phyloP scores from a whole-genome alignment of 2,888 invertebrate genomes.

The Anarsia innoxiella region DNA sequence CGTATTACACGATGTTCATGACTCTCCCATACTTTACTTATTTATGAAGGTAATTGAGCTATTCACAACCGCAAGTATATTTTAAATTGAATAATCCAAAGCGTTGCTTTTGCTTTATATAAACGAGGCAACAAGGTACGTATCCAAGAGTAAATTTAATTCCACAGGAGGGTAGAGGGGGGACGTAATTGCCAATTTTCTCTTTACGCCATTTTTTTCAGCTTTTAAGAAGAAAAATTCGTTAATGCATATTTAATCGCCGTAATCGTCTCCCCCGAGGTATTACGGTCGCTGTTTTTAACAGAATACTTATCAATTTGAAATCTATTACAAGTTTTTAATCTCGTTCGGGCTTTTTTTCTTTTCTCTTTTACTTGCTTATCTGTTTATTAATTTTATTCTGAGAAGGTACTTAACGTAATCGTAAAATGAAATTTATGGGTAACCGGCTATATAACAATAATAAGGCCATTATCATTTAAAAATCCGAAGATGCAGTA shows the following conservation, averaged over 20 bases:
- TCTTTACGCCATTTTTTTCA: conserved; percentile 70
- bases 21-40: too few relatives aligned
- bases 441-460: too few relatives aligned
- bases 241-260: conserved; percentile 75
- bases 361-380: neutral
- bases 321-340: conserved; percentile 13
- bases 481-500: too few relatives aligned
- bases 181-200: conserved; percentile 70
- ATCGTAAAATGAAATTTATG: too few relatives aligned
- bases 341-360: conserved; percentile 13
- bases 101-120: conserved; percentile 25
- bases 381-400: neutral
- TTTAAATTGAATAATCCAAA: conserved; percentile 38
- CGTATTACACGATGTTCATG: too few relatives aligned
- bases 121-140: conserved; percentile 48
- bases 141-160: conserved; percentile 64
- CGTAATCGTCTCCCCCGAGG: conserved; percentile 56
- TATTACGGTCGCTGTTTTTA: conserved; percentile 2
- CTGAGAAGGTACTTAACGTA: too few relatives aligned
- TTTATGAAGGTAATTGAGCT: too few relatives aligned
- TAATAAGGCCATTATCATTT: too few relatives aligned
- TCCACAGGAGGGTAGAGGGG: conserved; percentile 45
- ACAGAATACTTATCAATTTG: conserved; percentile 4
- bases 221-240: conserved; percentile 73
- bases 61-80: conserved; percentile 21